A percentile compares a stretch with the other conserved stretches of the same genome.
Evolutionary conservation across 2,888 invertebrate species (phyloP).

Genomic region (Sylvicola fuscatus): DNA sequence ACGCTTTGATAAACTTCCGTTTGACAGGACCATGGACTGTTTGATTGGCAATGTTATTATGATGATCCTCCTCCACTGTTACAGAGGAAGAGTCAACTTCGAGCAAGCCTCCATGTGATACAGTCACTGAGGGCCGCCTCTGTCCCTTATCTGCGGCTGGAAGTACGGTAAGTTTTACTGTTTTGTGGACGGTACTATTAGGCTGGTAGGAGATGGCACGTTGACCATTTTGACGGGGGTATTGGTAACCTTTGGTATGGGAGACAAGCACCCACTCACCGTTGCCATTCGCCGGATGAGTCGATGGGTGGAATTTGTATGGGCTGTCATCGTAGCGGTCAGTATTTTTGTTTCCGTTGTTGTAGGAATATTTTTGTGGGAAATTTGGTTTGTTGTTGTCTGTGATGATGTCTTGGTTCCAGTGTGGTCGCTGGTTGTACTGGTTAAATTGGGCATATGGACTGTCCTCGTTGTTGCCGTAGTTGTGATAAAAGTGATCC

Average conservation of each 20-base stretch:
- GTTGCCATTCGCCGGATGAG: slow-evolving; percentile 41
- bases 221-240: slow-evolving; percentile 17
- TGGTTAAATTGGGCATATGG: not conserved
- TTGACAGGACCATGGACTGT: slow-evolving; percentile 7
- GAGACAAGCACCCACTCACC: slow-evolving; percentile 62
- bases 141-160: slow-evolving; percentile 30
- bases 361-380: slow-evolving; percentile 14
- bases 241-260: slow-evolving; percentile 54
- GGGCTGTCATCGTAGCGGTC: slow-evolving; percentile 5
- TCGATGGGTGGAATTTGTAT: slow-evolving; percentile 25
- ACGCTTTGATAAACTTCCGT: slow-evolving; percentile 7
- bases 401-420: slow-evolving; percentile 27
- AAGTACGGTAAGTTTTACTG: slow-evolving; percentile 47
- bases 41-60: slow-evolving; percentile 17
- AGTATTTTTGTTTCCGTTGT: not conserved
- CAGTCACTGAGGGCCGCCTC: slow-evolving; percentile 28
- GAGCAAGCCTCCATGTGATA: slow-evolving; percentile 50
- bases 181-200: slow-evolving; percentile 7
- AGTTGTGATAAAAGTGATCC: too few species aligned
- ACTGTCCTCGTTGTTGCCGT: slow-evolving; percentile 1
- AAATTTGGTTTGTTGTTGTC: slow-evolving; percentile 33
- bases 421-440: slow-evolving; percentile 6
- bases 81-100: slow-evolving; percentile 54
- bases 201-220: slow-evolving; percentile 20
- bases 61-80: slow-evolving; percentile 37